Percentiles rank a stretch among this genome's conserved stretches.
Conservation (phyloP, 2,113 vertebrate genomes). For the Electrona antarctica region DNA sequence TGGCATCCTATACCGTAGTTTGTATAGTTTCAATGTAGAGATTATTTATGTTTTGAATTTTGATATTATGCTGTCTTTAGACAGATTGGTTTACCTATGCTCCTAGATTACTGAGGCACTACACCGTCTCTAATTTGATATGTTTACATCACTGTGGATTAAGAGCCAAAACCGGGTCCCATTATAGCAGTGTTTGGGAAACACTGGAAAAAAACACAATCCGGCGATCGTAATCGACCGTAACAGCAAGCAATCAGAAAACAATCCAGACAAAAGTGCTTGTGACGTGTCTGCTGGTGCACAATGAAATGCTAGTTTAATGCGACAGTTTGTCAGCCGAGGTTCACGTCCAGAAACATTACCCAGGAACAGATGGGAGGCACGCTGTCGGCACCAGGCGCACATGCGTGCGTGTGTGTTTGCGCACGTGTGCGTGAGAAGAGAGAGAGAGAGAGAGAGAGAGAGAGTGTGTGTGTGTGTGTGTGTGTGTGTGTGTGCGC, state of each 20-base stretch:
- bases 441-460: conserved; percentile 10
- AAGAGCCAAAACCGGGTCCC: too few relatives aligned
- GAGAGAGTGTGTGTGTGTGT: not conserved
- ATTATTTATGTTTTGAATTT: too few relatives aligned
- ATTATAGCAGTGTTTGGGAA: too few relatives aligned
- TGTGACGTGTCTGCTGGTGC: not conserved
- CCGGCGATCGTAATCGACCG: not conserved
- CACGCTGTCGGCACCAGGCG: conserved; percentile 43
- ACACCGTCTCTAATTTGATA: too few relatives aligned
- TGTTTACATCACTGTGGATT: too few relatives aligned
- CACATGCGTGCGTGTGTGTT: conserved; percentile 14
- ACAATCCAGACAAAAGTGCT: conserved; percentile 4
- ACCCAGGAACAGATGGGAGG: conserved; percentile 56
- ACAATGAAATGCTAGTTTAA: conserved; percentile 32
- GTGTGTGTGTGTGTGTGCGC: not conserved
- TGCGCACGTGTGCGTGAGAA: not conserved
- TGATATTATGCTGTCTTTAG: too few relatives aligned
- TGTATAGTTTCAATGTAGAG: too few relatives aligned
- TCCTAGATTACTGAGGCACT: too few relatives aligned
- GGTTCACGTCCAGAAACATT: conserved; percentile 31
- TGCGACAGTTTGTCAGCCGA: conserved; percentile 31
- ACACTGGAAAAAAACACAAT: too few relatives aligned
- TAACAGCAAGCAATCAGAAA: conserved; percentile 2
- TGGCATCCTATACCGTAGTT: too few relatives aligned
- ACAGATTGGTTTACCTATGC: too few relatives aligned